Percentiles rank a stretch among this genome's conserved stretches.
Conservation (phyloP, 2,113 vertebrate species). For the Pelodiscus sinensis region DNA sequence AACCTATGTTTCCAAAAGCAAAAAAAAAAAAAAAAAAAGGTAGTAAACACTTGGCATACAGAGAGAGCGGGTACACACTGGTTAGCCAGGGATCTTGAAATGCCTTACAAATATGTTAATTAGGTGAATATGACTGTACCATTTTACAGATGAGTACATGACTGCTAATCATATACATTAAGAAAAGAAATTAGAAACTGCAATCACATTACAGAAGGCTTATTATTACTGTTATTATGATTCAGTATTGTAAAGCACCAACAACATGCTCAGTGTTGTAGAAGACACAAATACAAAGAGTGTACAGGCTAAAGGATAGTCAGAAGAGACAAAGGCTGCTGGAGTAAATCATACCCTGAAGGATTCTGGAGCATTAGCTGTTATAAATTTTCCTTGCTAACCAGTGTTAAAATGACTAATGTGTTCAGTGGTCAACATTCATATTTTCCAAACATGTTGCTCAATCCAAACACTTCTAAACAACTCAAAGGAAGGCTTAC, state of each 20-base stretch:
- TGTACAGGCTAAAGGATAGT: not conserved
- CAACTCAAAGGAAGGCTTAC: not conserved
- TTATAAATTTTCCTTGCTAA: not conserved
- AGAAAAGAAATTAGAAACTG: not conserved
- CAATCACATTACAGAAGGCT: not conserved
- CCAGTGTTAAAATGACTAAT: not conserved
- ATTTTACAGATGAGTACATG: not conserved
- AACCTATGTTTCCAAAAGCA: not conserved
- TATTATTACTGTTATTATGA: not conserved
- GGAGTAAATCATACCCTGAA: not conserved
- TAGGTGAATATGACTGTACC: not conserved
- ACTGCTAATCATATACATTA: not conserved
- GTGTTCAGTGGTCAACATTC: not conserved
- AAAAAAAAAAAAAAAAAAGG: not conserved
- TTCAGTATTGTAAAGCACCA: not conserved
- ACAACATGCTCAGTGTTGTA: not conserved
- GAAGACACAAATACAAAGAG: not conserved
- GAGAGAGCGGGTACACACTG: no score
- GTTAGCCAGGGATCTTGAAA: not conserved
- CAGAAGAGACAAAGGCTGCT: not conserved
- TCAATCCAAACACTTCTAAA: not conserved
- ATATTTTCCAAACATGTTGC: not conserved
- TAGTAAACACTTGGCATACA: not conserved
- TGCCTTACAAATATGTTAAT: not conserved
- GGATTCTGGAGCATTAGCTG: not conserved